Conservation (phyloP, 2,113 vertebrate species). For the Bos indicus region DNA sequence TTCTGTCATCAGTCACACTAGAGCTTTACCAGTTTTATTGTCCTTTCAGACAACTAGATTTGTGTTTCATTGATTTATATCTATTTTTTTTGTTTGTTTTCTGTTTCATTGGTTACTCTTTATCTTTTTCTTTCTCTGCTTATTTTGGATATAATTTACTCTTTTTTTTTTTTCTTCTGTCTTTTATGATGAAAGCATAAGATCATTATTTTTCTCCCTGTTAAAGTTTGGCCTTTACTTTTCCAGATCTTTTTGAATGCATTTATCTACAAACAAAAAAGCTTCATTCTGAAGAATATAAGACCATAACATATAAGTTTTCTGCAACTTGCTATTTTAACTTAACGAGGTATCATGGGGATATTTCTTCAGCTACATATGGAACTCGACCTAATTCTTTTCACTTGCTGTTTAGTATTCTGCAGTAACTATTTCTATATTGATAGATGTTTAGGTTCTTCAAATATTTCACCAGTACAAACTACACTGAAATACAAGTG, state of each 20-base stretch:
- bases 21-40: background rate
- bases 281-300: background rate
- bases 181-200: constrained; percentile 12
- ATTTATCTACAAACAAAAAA: background rate
- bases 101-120: background rate
- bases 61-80: constrained; percentile 20
- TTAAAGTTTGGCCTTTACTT: constrained; percentile 25
- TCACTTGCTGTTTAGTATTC: background rate
- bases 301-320: background rate
- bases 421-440: background rate
- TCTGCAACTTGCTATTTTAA: background rate
- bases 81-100: background rate
- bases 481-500: background rate
- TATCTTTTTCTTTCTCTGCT: background rate
- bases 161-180: background rate
- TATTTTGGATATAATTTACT: background rate
- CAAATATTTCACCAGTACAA: background rate
- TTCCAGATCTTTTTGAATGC: background rate
- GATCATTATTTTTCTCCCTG: background rate
- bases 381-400: background rate
- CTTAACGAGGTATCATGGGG: background rate
- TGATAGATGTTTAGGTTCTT: background rate
- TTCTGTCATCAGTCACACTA: background rate
- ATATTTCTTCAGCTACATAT: background rate
- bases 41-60: background rate